Evolutionary conservation across 2,113 vertebrate species (phyloP), one percentile per base, ranked within the genome.

Genomic region (Boleophthalmus pectinirostris): DNA sequence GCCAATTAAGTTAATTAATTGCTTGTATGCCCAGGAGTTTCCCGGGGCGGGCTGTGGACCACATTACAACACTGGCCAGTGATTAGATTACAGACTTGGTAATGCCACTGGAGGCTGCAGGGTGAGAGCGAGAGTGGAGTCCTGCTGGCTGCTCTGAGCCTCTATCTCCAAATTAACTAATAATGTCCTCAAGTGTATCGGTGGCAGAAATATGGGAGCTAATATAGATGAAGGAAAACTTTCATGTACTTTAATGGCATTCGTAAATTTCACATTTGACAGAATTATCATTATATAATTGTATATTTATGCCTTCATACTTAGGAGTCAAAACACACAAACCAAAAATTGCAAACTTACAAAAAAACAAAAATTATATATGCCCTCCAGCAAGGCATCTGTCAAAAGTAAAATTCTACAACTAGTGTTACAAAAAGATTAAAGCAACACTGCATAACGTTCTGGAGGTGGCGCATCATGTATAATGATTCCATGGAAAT

Each of bases 1-100:
- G 77, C 88, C 85, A 88, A 90, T 92, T 92, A 91, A 83, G 77
- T 85, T 90, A 92, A 92, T 92, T 87, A 92, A 92, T 92, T 87
- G 87, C 85, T 84, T 87, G 88, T 89, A 90, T 84, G 87, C 89
- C 87, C 86, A 65, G 70, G 87, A 83, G 87, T 86, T 85, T 88
- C 86, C 80, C 20, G 66, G 78, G 76, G 81, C 81, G 86, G 73
- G 82, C 82, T 69, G 80, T 80, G 87, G 86, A 81, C 83, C 69
- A 38, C 82, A 76, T 81, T 87, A 69, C 81, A 72, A 78, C 87
- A 81, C 78, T 74, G 85, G 84, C 81, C 88, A 75, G 80, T 88
- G 89, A 92, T 92, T 87, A 88, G 85, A 90, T 89, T 86, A 85
- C 83, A 83, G 85, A 85, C 87, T 87, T 81, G 84, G 82, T 79